phyloP scores from a whole-genome alignment of 1,140 invertebrate species.

The Drosophila aff. region DNA sequence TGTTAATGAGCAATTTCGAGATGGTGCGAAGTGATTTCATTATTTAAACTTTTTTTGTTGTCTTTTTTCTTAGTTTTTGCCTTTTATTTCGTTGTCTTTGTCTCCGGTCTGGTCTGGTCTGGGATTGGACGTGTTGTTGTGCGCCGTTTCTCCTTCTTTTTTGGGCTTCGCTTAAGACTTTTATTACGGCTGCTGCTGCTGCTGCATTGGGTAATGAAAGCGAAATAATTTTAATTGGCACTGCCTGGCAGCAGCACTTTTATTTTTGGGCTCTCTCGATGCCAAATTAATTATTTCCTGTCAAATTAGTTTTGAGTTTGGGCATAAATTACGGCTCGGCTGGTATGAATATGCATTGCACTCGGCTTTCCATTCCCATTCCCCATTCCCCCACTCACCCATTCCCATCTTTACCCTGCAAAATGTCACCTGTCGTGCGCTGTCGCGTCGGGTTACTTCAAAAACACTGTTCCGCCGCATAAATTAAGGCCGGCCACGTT shows the following conservation, averaged over 20 bases:
- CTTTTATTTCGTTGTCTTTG: slow-evolving; percentile 50
- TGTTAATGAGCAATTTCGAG: slow-evolving; percentile 85
- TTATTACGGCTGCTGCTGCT: slow-evolving; percentile 54
- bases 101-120: slow-evolving; percentile 32
- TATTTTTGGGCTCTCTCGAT: slow-evolving; percentile 44
- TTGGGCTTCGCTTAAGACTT: slow-evolving; percentile 49
- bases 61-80: slow-evolving; percentile 62
- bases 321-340: slow-evolving; percentile 57
- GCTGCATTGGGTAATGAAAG: slow-evolving; percentile 79
- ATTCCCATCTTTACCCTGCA: slow-evolving; percentile 5
- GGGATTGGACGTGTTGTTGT: slow-evolving; percentile 38
- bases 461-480: slow-evolving; percentile 76
- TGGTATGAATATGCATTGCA: slow-evolving; percentile 69
- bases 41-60: slow-evolving; percentile 79
- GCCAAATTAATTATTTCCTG: slow-evolving; percentile 83
- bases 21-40: slow-evolving; percentile 85
- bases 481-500: slow-evolving; percentile 68
- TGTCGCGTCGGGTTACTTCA: slow-evolving; percentile 49
- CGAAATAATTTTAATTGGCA: slow-evolving; percentile 82
- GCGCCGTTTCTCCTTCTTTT: slow-evolving; percentile 12
- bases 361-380: slow-evolving; percentile 8
- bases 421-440: slow-evolving; percentile 73
- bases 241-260: slow-evolving; percentile 53
- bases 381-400: neutral
- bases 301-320: slow-evolving; percentile 76